phyloP scores from a whole-genome alignment of 2,888 invertebrate genomes.

The Apotomis capreana region DNA sequence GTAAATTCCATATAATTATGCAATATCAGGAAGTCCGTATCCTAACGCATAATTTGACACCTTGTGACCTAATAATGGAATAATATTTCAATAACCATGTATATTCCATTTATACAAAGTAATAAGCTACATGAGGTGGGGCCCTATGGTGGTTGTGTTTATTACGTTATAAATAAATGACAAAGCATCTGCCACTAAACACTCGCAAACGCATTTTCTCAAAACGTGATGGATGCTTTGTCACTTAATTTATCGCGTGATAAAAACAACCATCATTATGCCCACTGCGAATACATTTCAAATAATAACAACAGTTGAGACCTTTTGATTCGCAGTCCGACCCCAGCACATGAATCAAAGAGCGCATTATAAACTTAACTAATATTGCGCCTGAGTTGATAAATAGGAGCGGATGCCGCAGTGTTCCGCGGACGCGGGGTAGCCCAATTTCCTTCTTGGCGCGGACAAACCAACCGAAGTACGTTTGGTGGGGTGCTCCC shows the following conservation, averaged over 20 bases:
- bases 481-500: neutral
- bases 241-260: too few relatives aligned
- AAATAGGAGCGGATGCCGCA: constrained; percentile 17
- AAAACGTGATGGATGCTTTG: too few relatives aligned
- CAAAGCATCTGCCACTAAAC: too few relatives aligned
- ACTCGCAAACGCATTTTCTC: too few relatives aligned
- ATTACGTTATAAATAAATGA: too few relatives aligned
- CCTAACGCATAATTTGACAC: neutral
- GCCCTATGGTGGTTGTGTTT: too few relatives aligned
- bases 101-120: too few relatives aligned
- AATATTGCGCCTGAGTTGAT: constrained; percentile 10
- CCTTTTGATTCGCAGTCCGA: neutral
- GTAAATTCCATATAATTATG: too few relatives aligned
- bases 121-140: too few relatives aligned
- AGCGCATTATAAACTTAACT: constrained; percentile 24
- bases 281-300: neutral
- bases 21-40: too few relatives aligned
- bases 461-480: neutral
- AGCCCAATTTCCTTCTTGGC: neutral
- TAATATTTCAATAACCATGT: neutral
- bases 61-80: neutral
- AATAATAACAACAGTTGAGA: neutral
- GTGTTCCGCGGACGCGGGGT: neutral
- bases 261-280: too few relatives aligned
- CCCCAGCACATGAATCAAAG: constrained; percentile 13